Conservation (phyloP, 2,113 vertebrate genomes). For the Ptychochromis oligacanthus region DNA sequence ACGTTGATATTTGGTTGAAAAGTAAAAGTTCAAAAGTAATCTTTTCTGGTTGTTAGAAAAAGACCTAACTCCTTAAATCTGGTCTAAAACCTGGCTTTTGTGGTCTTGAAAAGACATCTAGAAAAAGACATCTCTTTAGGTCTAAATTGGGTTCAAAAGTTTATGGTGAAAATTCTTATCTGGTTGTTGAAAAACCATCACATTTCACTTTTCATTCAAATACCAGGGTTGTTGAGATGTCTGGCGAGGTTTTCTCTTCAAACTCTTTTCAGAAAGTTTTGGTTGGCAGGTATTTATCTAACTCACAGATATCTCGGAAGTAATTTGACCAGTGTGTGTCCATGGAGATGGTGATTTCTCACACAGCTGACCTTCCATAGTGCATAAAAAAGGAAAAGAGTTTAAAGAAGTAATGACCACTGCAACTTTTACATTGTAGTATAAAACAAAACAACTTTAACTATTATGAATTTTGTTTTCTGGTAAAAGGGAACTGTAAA, state of each 20-base stretch:
- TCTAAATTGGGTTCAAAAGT: neutral
- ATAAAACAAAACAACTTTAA: neutral
- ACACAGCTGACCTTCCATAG: neutral
- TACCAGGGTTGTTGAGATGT: neutral
- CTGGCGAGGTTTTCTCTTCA: neutral
- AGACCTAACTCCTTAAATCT: neutral
- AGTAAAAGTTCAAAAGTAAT: neutral
- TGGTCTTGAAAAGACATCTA: neutral
- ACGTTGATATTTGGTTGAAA: neutral
- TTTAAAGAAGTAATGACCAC: neutral
- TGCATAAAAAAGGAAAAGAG: neutral
- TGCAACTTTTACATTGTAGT: neutral
- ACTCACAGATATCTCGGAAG: neutral
- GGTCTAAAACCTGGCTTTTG: neutral
- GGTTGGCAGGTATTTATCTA: neutral
- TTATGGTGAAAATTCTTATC: neutral
- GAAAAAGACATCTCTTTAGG: neutral
- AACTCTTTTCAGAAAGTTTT: neutral
- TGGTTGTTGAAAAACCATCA: neutral
- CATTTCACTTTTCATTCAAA: neutral
- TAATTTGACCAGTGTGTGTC: neutral
- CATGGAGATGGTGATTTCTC: neutral
- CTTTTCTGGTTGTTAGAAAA: neutral
- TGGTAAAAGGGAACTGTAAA: fast-evolving
- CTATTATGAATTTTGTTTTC: neutral